Base-by-base conservation (phyloP, 2,888 invertebrate genomes). In the Drosophila acutilabella region DNA sequence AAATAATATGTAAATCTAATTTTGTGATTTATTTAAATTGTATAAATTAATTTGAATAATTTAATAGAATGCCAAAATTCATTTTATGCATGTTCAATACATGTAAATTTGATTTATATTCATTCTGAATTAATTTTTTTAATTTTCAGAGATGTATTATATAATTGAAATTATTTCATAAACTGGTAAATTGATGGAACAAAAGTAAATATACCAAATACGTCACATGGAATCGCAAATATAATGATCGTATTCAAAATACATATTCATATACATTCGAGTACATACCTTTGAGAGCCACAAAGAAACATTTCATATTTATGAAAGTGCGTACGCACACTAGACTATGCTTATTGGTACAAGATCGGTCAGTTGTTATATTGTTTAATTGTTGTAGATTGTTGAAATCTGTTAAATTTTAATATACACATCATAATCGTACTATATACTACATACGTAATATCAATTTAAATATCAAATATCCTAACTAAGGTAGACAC, bases 1-100 rank as follows among this genome's bases (percentile, higher is more conserved):
- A 72, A 80, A 75, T 52, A 57, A 65, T 72, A 52, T 23, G 64
- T 80, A 75, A 61, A 26, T 60, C 41, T 69, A 45, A 66, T 68
- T 74, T 66, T 61, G 36, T 69, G 62, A 59, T 58, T 66, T 57
- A 66, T 50, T 18, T 56, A 65, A 60, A 40, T 47, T 59, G 16
- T 52, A 38, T 38, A 41, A 40, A 23, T 57, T 53, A n/a, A 23
- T 33, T 51, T 54, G 54, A 38, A 26, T 30, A 50, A 23, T 36
- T 40, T 50, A 6, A 2, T 30, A 8, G 30, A 11, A 18, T 56
- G 20, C 23, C 36, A 30, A 51, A 56, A 20, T 33, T 16, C 11
- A 14, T 40, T 56, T 23, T 36, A 48, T 58, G 26, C 42, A 18
- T 44, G 33, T 51, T 20, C 51, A 64, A 36, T 36, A 41, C 8